Evolutionary conservation across 2,888 invertebrate genomes (phyloP).

Genomic region (Trypoxylon attenuatum): DNA sequence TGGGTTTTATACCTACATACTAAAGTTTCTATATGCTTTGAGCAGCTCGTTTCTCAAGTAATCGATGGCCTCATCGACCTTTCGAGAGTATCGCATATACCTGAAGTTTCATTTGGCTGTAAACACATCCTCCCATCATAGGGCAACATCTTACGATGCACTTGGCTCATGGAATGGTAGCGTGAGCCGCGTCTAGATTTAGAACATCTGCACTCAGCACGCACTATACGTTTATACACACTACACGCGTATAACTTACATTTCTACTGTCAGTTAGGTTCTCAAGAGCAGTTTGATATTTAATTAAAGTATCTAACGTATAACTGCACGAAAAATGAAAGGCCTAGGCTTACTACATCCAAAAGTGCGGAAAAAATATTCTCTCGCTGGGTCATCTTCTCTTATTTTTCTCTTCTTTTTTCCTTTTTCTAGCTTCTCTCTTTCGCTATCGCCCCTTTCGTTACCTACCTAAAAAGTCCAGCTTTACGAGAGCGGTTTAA

Average conservation of each 20-base stretch:
- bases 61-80: background rate
- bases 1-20: too few species aligned
- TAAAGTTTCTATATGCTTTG: too few species aligned
- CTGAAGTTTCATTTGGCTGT: background rate
- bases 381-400: constrained; percentile 25
- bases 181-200: background rate
- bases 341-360: background rate
- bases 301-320: constrained; percentile 14
- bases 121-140: background rate
- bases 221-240: background rate
- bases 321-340: background rate
- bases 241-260: background rate
- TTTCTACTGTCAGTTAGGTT: too few species aligned
- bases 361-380: constrained; percentile 45
- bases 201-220: background rate
- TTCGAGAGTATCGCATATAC: background rate
- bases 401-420: background rate
- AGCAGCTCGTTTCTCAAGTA: background rate
- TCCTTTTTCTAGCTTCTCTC: background rate
- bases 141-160: background rate
- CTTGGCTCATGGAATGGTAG: background rate
- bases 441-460: background rate
- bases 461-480: constrained; percentile 41
- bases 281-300: constrained; percentile 37
- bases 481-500: constrained; percentile 57